These are phyloP conservation scores for Odobenus rosmarus DNA, from an alignment of 2,113 vertebrate genomes.

Conservation along the genomic window DNA sequence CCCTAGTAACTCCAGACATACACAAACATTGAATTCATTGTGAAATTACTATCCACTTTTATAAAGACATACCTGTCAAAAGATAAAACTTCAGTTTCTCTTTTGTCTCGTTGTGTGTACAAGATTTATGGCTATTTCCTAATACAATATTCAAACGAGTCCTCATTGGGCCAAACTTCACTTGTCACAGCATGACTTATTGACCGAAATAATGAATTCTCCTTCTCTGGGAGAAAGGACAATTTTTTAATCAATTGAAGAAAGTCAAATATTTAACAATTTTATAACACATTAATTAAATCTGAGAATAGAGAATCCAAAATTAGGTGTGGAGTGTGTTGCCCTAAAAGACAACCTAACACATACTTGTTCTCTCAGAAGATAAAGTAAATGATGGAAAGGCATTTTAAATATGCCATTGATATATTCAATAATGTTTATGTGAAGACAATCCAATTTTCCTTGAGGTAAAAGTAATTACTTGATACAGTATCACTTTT, in stretches of 20 bases:
- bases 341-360: background rate
- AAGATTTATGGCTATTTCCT: background rate
- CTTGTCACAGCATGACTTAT: background rate
- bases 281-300: slow-evolving; percentile 27
- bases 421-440: slow-evolving; percentile 19
- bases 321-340: background rate
- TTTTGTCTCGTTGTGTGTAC: background rate
- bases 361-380: background rate
- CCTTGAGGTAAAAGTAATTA: slow-evolving; percentile 43
- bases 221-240: background rate
- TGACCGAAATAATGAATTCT: background rate
- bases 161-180: background rate
- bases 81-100: background rate
- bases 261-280: slow-evolving; percentile 10
- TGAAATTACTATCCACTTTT: background rate
- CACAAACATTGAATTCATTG: background rate
- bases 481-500: slow-evolving; percentile 1
- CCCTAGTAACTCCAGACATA: background rate
- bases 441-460: background rate
- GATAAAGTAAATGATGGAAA: slow-evolving; percentile 32
- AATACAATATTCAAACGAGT: background rate
- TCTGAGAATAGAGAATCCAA: slow-evolving; percentile 14
- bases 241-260: slow-evolving; percentile 28
- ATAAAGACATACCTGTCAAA: background rate
- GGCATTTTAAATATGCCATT: background rate